Evolutionary conservation across 1,140 invertebrate species (phyloP), one percentile per base, ranked within the genome.

Genomic region (Cylas formicarius): DNA sequence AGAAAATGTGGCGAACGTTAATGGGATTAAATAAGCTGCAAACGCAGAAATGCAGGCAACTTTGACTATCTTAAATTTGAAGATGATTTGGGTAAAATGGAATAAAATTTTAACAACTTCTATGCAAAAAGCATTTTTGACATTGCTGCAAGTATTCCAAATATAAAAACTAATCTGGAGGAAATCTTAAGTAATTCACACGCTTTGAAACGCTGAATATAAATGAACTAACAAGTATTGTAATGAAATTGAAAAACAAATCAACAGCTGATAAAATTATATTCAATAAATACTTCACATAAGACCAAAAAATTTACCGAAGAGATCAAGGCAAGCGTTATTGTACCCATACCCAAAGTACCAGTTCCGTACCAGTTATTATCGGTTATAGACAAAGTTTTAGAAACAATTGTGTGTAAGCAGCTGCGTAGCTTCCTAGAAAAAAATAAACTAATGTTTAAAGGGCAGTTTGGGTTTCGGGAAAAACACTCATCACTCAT

Each of bases 331-430:
- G 24, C 18, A 11, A 44, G 41, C 16, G 21, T 38, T 22, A 44
- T 44, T 32, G 19, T 46, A 16, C 37, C 44, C 14, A 26, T 46
- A 8, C 44, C 44, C 9, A 46, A 46, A 32, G 44, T 46, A 7
- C n/a, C 11, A 10, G 32, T 19, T n/a, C 34, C 44, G 41, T 31
- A 31, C 18, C 29, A 41, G 5, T 21, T 43, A 16, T 4, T 39
- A 9, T 20, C 41, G 3, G 20, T 38, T 16, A 20, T 43, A 35
- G 36, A 46, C 21, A 46, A 46, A 31, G 29, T 46, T 21, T 8
- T 46, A 11, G 44, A 46, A 46, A 39, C 16, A 22, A 28, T 46
- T n/a, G 36, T 46, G 7, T 22, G 31, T 17, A 11, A 24, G 8
- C 36, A 40, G 33, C 17, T 47, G 10, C 2, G 9, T 13, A 20